Conservation (phyloP, 2,888 invertebrate species). For the Cyclophora punctaria region DNA sequence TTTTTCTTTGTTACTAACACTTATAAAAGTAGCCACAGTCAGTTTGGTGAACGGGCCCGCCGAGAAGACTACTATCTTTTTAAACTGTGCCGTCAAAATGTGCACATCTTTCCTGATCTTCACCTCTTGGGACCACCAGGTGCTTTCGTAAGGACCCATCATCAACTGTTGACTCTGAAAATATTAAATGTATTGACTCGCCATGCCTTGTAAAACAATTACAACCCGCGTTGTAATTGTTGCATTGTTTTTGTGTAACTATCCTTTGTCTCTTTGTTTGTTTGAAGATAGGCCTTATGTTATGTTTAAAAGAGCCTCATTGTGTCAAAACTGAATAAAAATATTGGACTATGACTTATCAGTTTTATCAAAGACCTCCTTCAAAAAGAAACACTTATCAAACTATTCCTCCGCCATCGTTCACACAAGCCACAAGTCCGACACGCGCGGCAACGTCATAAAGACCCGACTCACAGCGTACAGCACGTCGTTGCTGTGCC, state of each 20-base stretch:
- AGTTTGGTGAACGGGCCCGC: slow-evolving; percentile 53
- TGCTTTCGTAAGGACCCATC: slow-evolving; percentile 48
- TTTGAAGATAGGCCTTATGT: neutral
- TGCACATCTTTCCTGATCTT: slow-evolving; percentile 32
- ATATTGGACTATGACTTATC: neutral
- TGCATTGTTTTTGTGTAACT: neutral
- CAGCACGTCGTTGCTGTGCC: slow-evolving; percentile 62
- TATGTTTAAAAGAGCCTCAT: neutral
- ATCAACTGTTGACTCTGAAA: slow-evolving; percentile 44
- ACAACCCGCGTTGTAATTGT: neutral
- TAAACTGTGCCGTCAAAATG: slow-evolving; percentile 39
- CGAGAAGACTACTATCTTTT: slow-evolving; percentile 41
- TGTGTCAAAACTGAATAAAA: too few species aligned
- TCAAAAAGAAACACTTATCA: neutral
- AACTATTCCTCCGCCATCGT: neutral
- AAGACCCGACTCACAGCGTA: slow-evolving; percentile 38
- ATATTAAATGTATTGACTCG: neutral
- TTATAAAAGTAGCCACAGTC: slow-evolving; percentile 51
- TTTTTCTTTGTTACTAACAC: slow-evolving; percentile 29
- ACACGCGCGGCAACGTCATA: too few species aligned
- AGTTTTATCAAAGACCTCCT: neutral
- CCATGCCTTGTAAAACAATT: neutral
- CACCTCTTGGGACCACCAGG: slow-evolving; percentile 36
- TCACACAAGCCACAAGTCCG: too few species aligned
- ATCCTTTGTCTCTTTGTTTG: neutral